These are phyloP conservation scores for Polyommatus icarus DNA, from an alignment of 2,888 invertebrate genomes.

Conservation along the genomic window DNA sequence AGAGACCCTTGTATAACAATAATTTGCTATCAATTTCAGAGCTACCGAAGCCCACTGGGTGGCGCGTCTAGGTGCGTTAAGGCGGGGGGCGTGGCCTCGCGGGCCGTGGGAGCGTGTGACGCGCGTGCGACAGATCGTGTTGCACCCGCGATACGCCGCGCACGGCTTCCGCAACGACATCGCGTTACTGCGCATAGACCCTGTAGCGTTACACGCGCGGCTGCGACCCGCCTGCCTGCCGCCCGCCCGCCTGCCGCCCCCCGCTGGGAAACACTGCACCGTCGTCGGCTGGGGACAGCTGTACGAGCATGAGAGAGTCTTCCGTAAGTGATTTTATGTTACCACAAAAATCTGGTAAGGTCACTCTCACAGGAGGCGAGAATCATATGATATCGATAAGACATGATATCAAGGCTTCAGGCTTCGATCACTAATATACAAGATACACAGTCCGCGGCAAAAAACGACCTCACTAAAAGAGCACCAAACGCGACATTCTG, in stretches of 20 bases:
- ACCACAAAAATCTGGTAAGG: too few species aligned
- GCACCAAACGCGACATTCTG: too few species aligned
- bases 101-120: conserved; percentile 88
- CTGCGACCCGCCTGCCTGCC: conserved; percentile 79
- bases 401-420: too few species aligned
- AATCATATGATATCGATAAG: too few species aligned
- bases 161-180: conserved; percentile 90
- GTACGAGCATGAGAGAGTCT: conserved; percentile 88
- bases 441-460: too few species aligned
- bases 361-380: too few species aligned
- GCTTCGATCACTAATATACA: too few species aligned
- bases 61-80: conserved; percentile 87
- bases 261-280: conserved; percentile 85
- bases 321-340: conserved; percentile 84
- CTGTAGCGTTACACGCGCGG: conserved; percentile 78
- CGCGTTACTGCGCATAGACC: conserved; percentile 82
- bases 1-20: too few species aligned
- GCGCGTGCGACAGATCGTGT: conserved; percentile 81
- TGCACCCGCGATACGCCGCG: conserved; percentile 88
- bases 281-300: conserved; percentile 91
- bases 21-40: conserved; percentile 58
- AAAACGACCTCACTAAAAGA: too few species aligned
- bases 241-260: conserved; percentile 77
- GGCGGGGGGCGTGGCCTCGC: conserved; percentile 86
- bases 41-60: conserved; percentile 89